Evolutionary conservation across 1,140 invertebrate genomes (phyloP), one percentile per base, ranked within the genome.

Genomic region (Macrobrachium rosenbergii): DNA sequence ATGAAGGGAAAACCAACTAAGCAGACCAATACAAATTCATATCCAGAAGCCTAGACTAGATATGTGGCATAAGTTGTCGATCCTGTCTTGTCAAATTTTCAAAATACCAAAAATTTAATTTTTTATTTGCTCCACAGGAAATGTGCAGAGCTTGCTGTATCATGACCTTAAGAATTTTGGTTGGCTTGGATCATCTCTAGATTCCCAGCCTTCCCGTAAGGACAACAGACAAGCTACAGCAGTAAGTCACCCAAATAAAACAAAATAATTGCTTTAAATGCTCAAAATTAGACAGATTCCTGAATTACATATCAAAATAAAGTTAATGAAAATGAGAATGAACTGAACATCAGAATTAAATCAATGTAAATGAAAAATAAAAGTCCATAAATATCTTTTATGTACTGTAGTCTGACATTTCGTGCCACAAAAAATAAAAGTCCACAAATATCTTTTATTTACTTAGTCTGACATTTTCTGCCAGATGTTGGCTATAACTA

Each of bases 121-220:
- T 69, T 14, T 8, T 11, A 12, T 72, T 72, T 17, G 11, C 8
- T 28, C 0, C 21, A 23, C 69, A 72, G 69, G 69, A 43, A 72
- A 72, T n/a, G 10, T 8, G 14, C 5, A n/a, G 69, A 28, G 5
- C 12, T 52, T 63, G 8, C 10, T 14, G 12, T 88, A 83, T 23
- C 82, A 73, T 5, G 81, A 83, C 82, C 60, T 79, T 5, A 83
- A 83, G 73, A 81, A 88, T 77, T 17, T 58, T 45, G 87, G 87
- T 5, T 88, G 87, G 87, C 75, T 88, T n/a, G 87, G 87, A 37
- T 81, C 72, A 8, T 21, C 81, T 10, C 19, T 88, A 37, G 87
- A 88, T 28, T 72, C 37, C 3, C 76, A 88, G 45, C 64, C 64
- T 16, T 5, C 8, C 0, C 59, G 0, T 28, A 7, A 23, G 14